Evolutionary conservation across 2,113 vertebrate genomes (phyloP).

Genomic region (Rutilus rutilus): DNA sequence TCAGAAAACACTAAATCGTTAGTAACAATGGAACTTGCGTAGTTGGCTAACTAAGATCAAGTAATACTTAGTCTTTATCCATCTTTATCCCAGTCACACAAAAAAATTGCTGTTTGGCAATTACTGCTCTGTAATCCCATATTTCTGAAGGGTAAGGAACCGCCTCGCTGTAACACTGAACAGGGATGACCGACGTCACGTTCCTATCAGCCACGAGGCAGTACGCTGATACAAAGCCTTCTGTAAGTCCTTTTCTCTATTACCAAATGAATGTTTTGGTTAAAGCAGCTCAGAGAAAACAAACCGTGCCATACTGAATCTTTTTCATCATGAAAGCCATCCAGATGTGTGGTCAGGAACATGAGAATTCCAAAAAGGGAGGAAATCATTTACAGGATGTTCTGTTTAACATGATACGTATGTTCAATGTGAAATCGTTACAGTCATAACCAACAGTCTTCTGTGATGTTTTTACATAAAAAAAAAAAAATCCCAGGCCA

Average conservation of each 20-base stretch:
- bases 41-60: too few species aligned
- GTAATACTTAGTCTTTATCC: too few species aligned
- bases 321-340: slow-evolving; percentile 28
- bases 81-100: too few species aligned
- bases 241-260: slow-evolving; percentile 20
- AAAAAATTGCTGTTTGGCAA: too few species aligned
- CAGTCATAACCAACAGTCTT: slow-evolving; percentile 19
- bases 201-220: neutral
- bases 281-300: slow-evolving; percentile 21
- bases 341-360: slow-evolving; percentile 25
- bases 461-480: neutral
- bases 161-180: neutral
- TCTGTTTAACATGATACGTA: slow-evolving; percentile 13
- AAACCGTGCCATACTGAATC: slow-evolving; percentile 22
- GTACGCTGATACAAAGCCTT: slow-evolving; percentile 2
- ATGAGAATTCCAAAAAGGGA: slow-evolving; percentile 7
- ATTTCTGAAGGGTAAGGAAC: neutral
- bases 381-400: slow-evolving; percentile 32
- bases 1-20: too few species aligned
- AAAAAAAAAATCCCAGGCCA: neutral
- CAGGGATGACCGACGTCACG: neutral
- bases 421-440: slow-evolving; percentile 8
- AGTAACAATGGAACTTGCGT: too few species aligned
- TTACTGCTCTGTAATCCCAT: neutral
- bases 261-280: slow-evolving; percentile 28